phyloP scores from a whole-genome alignment of 2,888 invertebrate genomes.

The Agrotis clavis region DNA sequence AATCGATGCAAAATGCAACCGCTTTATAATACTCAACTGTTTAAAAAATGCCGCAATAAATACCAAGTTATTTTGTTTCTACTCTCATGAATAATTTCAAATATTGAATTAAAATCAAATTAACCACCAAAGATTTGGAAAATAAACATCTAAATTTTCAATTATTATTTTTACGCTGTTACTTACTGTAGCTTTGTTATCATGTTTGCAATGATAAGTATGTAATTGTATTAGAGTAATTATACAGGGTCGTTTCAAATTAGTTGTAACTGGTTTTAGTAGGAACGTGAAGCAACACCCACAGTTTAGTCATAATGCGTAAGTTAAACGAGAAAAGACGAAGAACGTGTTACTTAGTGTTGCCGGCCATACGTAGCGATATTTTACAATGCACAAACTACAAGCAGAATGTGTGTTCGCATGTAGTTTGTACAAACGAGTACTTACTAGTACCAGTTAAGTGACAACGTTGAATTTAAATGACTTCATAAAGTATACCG shows the following conservation, averaged over 20 bases:
- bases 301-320: constrained; percentile 55
- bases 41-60: constrained; percentile 60
- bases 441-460: constrained; percentile 68
- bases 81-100: constrained; percentile 48
- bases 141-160: constrained; percentile 65
- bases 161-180: constrained; percentile 57
- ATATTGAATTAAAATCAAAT: constrained; percentile 67
- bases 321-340: constrained; percentile 38
- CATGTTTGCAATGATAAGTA: constrained; percentile 55
- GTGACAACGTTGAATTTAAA: constrained; percentile 53
- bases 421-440: constrained; percentile 55
- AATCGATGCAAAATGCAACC: constrained; percentile 63
- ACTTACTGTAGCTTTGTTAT: constrained; percentile 54
- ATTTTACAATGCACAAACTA: constrained; percentile 55
- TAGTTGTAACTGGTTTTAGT: constrained; percentile 64
- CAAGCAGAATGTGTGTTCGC: constrained; percentile 34
- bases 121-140: constrained; percentile 79
- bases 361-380: constrained; percentile 52
- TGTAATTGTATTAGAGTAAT: constrained; percentile 62
- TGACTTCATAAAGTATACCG: constrained; percentile 48
- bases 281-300: constrained; percentile 54
- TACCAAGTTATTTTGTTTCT: constrained; percentile 51
- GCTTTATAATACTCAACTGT: constrained; percentile 73
- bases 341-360: constrained; percentile 55
- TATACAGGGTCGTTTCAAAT: constrained; percentile 65